These are phyloP conservation scores for Eucera pruinosa DNA, from an alignment of 2,888 invertebrate genomes.

Conservation along the genomic window DNA sequence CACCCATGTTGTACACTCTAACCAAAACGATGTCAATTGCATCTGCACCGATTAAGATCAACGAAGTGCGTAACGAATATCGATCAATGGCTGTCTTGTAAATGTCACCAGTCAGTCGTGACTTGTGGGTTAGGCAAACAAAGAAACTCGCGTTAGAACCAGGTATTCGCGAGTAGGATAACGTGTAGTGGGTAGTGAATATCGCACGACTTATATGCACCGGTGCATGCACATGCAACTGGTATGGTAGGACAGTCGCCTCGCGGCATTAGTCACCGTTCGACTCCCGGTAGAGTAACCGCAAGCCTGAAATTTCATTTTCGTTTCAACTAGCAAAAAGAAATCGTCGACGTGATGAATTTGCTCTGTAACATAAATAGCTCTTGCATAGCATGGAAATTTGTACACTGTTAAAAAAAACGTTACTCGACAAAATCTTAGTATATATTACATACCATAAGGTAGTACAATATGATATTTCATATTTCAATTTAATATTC, in stretches of 20 bases:
- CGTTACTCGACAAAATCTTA: too few species aligned
- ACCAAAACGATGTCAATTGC: slow-evolving; percentile 28
- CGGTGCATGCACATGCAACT: slow-evolving; percentile 49
- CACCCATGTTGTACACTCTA: too few species aligned
- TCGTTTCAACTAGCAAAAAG: slow-evolving; percentile 1
- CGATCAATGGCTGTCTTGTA: slow-evolving; percentile 39
- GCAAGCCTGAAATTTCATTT: slow-evolving; percentile 57
- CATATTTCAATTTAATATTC: too few species aligned
- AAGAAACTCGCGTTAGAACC: slow-evolving; percentile 55
- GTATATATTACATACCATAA: too few species aligned
- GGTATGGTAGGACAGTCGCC: slow-evolving; percentile 60
- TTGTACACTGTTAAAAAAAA: too few species aligned
- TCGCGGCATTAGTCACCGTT: slow-evolving; percentile 74
- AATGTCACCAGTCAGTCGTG: slow-evolving; percentile 36
- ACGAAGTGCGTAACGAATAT: slow-evolving; percentile 12
- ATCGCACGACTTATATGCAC: slow-evolving; percentile 61
- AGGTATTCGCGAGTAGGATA: slow-evolving; percentile 56
- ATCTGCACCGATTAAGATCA: slow-evolving; percentile 36
- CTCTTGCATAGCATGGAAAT: too few species aligned
- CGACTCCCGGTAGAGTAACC: slow-evolving; percentile 59
- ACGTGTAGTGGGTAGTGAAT: slow-evolving; percentile 68
- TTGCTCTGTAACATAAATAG: slow-evolving; percentile 4
- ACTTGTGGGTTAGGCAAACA: slow-evolving; percentile 56
- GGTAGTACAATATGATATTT: too few species aligned
- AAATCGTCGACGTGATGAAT: slow-evolving; percentile 37